Percentiles rank a stretch among this genome's conserved stretches.
Evolutionary conservation across 2,797 vertebrate species (phyloP).

Genomic region (Poliocrania exsul): DNA sequence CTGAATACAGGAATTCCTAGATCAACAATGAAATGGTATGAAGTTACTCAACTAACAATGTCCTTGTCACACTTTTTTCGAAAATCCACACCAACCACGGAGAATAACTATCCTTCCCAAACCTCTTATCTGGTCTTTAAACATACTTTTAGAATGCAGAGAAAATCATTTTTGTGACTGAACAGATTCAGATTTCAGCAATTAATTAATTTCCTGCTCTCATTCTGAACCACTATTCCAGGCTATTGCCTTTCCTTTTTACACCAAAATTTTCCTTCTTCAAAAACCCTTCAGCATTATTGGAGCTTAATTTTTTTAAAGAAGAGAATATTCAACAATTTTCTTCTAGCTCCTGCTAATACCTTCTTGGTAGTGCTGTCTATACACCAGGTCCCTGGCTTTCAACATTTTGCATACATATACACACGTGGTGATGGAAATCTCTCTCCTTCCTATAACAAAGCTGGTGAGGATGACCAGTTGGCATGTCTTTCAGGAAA

Average conservation of each 20-base stretch:
- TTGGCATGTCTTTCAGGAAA: background rate
- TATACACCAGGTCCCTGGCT: background rate
- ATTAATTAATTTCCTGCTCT: background rate
- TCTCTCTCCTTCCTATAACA: background rate
- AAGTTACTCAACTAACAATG: background rate
- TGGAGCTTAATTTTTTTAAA: background rate
- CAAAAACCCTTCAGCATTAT: background rate
- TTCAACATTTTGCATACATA: background rate
- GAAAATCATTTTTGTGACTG: background rate
- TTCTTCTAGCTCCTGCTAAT: background rate
- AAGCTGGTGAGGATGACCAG: background rate
- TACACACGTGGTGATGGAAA: background rate
- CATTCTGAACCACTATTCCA: background rate
- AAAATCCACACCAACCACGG: fast-evolving
- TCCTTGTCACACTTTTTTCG: background rate
- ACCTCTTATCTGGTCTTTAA: background rate
- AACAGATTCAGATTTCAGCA: background rate
- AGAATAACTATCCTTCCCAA: background rate
- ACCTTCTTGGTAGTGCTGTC: background rate
- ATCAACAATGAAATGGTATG: background rate
- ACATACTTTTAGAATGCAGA: background rate
- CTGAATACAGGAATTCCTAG: background rate
- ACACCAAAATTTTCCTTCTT: background rate
- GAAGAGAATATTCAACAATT: fast-evolving
- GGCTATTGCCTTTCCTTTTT: background rate